Conservation (phyloP, 2,113 vertebrate species). For the Prionailurus bengalensis region DNA sequence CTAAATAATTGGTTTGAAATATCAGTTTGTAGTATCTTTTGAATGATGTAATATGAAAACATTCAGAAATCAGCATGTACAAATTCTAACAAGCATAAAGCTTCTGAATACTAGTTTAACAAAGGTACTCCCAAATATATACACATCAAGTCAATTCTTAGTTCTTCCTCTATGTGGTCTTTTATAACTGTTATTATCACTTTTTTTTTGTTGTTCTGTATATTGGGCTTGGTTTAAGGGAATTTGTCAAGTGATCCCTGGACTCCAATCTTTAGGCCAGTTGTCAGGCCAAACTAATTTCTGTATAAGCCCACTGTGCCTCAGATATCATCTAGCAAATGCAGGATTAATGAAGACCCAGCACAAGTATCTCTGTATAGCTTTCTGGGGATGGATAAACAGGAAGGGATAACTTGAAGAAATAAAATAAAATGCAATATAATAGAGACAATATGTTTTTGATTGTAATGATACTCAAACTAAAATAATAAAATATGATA, state of each 20-base stretch:
- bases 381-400: conserved; percentile 66
- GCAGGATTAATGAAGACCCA: conserved; percentile 88
- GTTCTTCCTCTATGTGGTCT: conserved; percentile 85
- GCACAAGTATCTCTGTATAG: conserved; percentile 84
- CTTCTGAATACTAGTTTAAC: conserved; percentile 70
- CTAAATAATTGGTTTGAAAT: conserved; percentile 36
- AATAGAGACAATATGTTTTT: conserved; percentile 63
- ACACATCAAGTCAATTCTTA: conserved; percentile 33
- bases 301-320: conserved; percentile 87
- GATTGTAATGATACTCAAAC: not conserved
- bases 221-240: conserved; percentile 87
- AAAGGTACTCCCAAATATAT: conserved; percentile 50
- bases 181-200: conserved; percentile 84
- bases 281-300: conserved; percentile 92
- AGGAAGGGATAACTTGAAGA: conserved; percentile 34
- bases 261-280: conserved; percentile 89
- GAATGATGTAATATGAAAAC: not conserved
- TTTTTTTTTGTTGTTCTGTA: conserved; percentile 85
- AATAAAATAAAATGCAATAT: not conserved
- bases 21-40: not conserved
- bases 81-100: not conserved
- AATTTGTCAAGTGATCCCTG: conserved; percentile 88
- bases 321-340: conserved; percentile 89
- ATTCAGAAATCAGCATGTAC: conserved; percentile 45
- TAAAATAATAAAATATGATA: not conserved